Conservation (phyloP, 2,113 vertebrate genomes). For the Petaurus breviceps region DNA sequence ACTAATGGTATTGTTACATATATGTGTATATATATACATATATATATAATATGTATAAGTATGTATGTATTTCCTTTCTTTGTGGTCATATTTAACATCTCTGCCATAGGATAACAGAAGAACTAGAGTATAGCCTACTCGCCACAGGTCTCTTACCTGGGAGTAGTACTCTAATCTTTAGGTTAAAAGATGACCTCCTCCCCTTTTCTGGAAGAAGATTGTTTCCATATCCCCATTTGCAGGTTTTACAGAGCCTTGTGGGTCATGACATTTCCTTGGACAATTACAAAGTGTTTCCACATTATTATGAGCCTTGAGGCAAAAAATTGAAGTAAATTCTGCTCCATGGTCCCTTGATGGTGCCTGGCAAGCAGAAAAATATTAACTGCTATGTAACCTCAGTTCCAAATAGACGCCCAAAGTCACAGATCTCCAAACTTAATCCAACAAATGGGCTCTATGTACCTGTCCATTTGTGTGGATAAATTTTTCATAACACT, state of each 20-base stretch:
- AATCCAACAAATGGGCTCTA: not conserved
- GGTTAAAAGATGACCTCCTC: not conserved
- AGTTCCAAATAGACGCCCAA: not conserved
- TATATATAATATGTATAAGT: no score
- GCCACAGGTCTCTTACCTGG: no score
- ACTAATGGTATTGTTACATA: not conserved
- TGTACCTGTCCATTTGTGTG: not conserved
- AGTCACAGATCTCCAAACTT: not conserved
- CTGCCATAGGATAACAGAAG: not conserved
- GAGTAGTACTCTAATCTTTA: not conserved
- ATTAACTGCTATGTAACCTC: not conserved
- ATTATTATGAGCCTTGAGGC: not conserved
- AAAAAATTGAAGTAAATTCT: conserved; percentile 27
- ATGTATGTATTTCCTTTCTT: not conserved
- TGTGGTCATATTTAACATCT: not conserved
- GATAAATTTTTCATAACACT: not conserved
- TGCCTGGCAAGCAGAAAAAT: conserved; percentile 11
- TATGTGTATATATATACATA: no score
- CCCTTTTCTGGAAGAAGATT: not conserved
- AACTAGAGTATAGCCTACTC: not conserved
- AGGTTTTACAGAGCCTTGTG: not conserved
- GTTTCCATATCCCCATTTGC: not conserved
- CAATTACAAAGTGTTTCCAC: not conserved
- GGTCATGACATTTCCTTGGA: not conserved
- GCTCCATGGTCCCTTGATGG: not conserved